A percentile compares a stretch with the other conserved stretches of the same genome.
Evolutionary conservation across 1,140 invertebrate genomes (phyloP).

Genomic region (Protaetia brevitarsis): DNA sequence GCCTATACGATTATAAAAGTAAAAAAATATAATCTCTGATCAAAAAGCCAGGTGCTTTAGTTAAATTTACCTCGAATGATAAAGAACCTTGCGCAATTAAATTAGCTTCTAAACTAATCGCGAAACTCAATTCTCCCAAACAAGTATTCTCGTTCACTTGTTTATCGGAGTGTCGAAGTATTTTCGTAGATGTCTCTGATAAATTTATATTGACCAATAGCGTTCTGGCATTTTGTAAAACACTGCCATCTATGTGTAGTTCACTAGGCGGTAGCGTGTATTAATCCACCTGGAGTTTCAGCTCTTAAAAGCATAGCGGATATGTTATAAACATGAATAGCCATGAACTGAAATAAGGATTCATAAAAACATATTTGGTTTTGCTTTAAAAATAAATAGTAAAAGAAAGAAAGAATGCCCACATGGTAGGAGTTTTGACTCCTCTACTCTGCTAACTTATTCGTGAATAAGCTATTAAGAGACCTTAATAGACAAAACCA

Average conservation of each 20-base stretch:
- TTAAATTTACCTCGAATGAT: conserved; percentile 68
- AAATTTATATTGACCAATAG: conserved; percentile 69
- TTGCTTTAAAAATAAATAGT: no score
- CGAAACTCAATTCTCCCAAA: conserved; percentile 68
- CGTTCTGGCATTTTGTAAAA: conserved; percentile 67
- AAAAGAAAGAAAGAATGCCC: no score
- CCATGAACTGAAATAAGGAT: conserved; percentile 72
- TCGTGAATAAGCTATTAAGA: no score
- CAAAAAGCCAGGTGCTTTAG: conserved; percentile 39
- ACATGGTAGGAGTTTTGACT: no score
- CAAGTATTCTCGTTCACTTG: conserved; percentile 51
- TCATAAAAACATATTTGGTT: background rate
- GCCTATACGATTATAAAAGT: conserved; percentile 29
- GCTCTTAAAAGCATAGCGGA: conserved; percentile 68
- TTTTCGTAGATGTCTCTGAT: conserved; percentile 55
- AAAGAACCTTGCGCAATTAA: conserved; percentile 71
- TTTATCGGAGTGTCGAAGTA: conserved; percentile 50
- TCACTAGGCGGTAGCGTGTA: conserved; percentile 73
- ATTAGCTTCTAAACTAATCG: conserved; percentile 70
- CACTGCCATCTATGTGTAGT: conserved; percentile 73
- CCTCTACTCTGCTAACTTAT: no score
- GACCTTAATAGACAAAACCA: no score
- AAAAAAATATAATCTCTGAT: conserved; percentile 53
- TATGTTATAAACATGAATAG: conserved; percentile 80
- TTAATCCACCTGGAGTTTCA: conserved; percentile 65